Conservation (phyloP, 1,140 invertebrate genomes). For the Nomia melanderi region DNA sequence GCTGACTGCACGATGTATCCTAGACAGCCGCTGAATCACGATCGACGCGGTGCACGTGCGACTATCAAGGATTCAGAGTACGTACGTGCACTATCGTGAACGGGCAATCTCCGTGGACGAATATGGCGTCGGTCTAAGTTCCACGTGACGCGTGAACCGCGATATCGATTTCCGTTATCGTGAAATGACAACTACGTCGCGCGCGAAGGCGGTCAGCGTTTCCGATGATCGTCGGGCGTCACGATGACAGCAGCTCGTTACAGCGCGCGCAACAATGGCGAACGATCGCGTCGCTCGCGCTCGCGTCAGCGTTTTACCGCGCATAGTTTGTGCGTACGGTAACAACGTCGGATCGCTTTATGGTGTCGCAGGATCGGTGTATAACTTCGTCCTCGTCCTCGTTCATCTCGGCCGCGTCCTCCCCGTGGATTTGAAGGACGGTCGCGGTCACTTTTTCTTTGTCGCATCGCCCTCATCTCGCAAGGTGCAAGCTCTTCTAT, state of each 20-base stretch:
- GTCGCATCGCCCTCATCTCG: slow-evolving; percentile 70
- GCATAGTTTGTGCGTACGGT: slow-evolving; percentile 50
- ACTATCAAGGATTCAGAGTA: neutral
- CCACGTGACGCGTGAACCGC: no score
- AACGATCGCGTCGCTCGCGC: neutral
- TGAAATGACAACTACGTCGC: neutral
- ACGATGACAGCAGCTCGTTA: slow-evolving; percentile 17
- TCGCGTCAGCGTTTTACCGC: slow-evolving; percentile 36
- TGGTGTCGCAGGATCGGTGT: slow-evolving; percentile 24
- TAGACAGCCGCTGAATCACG: neutral
- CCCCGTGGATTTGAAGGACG: slow-evolving; percentile 58
- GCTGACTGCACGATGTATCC: neutral
- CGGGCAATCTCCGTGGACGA: slow-evolving; percentile 19
- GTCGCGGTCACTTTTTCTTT: slow-evolving; percentile 70
- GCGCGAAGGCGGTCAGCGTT: neutral
- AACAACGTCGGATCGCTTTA: slow-evolving; percentile 27
- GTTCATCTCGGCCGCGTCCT: slow-evolving; percentile 7
- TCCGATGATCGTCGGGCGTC: slow-evolving; percentile 20
- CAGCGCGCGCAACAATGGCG: neutral
- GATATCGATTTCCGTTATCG: neutral
- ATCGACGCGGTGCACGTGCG: neutral
- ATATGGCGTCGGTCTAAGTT: neutral
- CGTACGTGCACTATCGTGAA: neutral
- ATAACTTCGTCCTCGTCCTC: neutral
- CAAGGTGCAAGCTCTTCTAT: slow-evolving; percentile 68